Evolutionary conservation across 1,140 invertebrate species (phyloP).

Genomic region (Galendromus occidentalis): DNA sequence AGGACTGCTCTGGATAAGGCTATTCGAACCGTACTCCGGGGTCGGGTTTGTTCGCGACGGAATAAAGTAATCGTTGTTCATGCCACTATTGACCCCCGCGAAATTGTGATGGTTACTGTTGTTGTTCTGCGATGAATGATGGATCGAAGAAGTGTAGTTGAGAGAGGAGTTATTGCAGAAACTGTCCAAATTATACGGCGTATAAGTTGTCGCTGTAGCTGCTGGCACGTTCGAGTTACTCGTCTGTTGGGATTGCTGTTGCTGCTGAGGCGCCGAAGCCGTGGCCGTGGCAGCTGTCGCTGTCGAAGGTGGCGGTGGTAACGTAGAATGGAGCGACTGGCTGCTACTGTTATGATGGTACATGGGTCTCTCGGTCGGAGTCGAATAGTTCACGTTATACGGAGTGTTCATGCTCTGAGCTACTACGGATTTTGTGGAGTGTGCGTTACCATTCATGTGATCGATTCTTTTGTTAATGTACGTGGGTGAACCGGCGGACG

Average conservation of each 20-base stretch:
- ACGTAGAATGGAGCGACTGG: not conserved
- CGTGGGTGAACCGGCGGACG: constrained; percentile 3
- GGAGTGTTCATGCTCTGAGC: not conserved
- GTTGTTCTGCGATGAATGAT: not conserved
- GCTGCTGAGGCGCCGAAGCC: too few relatives aligned
- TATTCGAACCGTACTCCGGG: not conserved
- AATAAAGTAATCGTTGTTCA: not conserved
- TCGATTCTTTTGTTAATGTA: not conserved
- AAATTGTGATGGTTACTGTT: not conserved
- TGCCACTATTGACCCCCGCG: not conserved
- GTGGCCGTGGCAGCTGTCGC: too few relatives aligned
- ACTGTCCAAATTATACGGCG: not conserved
- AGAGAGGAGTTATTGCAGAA: not conserved
- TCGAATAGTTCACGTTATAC: not conserved
- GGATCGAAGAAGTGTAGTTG: not conserved
- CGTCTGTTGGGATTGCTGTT: not conserved
- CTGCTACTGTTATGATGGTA: not conserved
- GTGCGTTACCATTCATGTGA: too few relatives aligned
- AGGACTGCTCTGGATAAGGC: too few relatives aligned
- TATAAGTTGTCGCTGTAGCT: not conserved
- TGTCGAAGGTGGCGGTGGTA: too few relatives aligned
- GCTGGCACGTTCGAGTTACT: too few relatives aligned
- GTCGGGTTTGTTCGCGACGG: not conserved
- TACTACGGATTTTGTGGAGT: too few relatives aligned
- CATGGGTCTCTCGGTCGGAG: not conserved